These are phyloP conservation scores for Parnassius apollo DNA, from an alignment of 2,888 invertebrate genomes.

Conservation along the genomic window DNA sequence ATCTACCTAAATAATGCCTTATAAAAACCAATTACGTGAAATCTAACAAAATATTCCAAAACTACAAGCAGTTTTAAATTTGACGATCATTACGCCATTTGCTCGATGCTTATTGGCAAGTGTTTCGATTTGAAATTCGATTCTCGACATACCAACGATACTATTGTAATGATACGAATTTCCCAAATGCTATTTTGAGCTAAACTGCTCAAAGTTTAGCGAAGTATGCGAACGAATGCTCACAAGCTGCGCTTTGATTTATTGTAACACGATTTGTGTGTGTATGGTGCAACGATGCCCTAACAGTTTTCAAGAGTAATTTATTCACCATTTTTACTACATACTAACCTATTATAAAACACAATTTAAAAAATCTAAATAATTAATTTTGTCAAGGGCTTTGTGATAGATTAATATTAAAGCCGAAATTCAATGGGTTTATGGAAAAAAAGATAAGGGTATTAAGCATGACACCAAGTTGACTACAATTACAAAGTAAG, in stretches of 20 bases:
- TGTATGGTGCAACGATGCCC: conserved; percentile 6
- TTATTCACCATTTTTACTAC: neutral
- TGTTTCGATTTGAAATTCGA: conserved; percentile 18
- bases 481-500: too few relatives aligned
- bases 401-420: too few relatives aligned
- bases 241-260: conserved; percentile 35
- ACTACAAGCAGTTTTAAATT: neutral
- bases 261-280: conserved; percentile 27
- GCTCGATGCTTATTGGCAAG: neutral
- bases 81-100: neutral
- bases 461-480: too few relatives aligned
- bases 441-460: too few relatives aligned
- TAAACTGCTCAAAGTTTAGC: conserved; percentile 21
- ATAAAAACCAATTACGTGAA: too few relatives aligned
- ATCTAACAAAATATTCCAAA: too few relatives aligned
- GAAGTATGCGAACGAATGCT: conserved; percentile 27
- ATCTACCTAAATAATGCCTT: too few relatives aligned
- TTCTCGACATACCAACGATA: conserved; percentile 19
- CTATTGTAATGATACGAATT: conserved; percentile 19
- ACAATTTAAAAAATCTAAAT: too few relatives aligned
- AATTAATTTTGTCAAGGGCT: too few relatives aligned
- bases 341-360: neutral
- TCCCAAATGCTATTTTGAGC: conserved; percentile 17
- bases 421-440: too few relatives aligned
- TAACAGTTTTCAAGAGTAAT: neutral